Evolutionary conservation across 2,797 vertebrate genomes (phyloP), one percentile per base, ranked within the genome.

Genomic region (Tauraco hartlaubi): DNA sequence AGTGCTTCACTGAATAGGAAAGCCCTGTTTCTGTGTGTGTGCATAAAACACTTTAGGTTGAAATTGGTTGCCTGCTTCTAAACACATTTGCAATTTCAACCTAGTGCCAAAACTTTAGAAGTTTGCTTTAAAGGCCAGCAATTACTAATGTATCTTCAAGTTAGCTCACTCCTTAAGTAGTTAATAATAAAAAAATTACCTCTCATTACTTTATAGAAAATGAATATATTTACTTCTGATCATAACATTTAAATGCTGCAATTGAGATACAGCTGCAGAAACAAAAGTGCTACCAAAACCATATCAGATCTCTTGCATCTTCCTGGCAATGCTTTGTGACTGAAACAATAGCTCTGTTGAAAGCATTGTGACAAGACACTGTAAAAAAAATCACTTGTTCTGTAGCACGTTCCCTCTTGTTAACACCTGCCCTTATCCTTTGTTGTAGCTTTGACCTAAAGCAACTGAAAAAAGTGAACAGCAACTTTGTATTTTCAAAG

Each of bases 261-360:
- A 20, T 39, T 81, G 33, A 5, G 67, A 83, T 61, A 62, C 95
- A 93, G 80, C 85, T 96, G 71, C 62, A 88, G 82, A 84, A 91
- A 95, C 87, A 93, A 86, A 82, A 83, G 46, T 19, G 43, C 66
- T 94, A 80, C 43, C 29, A 59, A 89, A 94, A 92, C 48, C 1
- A 0, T 54, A 80, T 92, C 66, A 91, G 56, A 84, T 62, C 64
- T 83, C 83, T 94, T 82, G 71, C 46, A 49, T 81, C 54, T 92
- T 91, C 55, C 77, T 61, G 71, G 79, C 48, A 74, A 75, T 41
- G 55, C 74, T 95, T 95, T 93, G 85, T 95, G 61, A 58, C 88
- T 80, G 76, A 90, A 96, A 95, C 82, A 96, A 92, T 75, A 84
- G 58, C 49, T 54, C 59, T 66, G 35, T 20, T 26, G 28, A 94